phyloP scores from a whole-genome alignment of 2,797 vertebrate species.

The Lemur catta region DNA sequence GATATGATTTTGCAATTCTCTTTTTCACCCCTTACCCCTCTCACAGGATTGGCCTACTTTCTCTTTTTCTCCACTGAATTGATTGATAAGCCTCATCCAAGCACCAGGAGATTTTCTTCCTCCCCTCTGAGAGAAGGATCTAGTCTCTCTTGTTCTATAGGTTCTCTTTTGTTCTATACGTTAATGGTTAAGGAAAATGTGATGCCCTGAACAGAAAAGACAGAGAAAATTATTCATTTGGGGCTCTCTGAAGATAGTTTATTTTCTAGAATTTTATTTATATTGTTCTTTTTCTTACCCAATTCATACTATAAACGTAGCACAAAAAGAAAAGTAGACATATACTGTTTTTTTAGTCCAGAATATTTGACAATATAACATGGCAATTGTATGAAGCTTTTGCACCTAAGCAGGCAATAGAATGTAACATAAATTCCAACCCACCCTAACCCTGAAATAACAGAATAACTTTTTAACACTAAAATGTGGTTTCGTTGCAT shows the following conservation, averaged over 20 bases:
- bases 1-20: not conserved
- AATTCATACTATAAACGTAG: not conserved
- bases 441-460: not conserved
- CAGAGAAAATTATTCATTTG: not conserved
- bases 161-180: not conserved
- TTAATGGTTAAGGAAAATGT: conserved; percentile 7
- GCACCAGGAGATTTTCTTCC: not conserved
- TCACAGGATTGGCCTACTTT: not conserved
- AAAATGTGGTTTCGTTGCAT: not conserved
- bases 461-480: conserved; percentile 26
- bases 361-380: not conserved
- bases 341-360: not conserved
- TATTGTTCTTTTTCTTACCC: not conserved
- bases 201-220: not conserved
- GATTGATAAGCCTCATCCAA: not conserved
- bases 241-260: not conserved
- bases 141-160: not conserved
- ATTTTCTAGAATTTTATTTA: conserved; percentile 31
- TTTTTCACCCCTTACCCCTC: not conserved
- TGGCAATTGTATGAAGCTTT: not conserved
- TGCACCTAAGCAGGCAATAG: not conserved
- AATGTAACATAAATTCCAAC: not conserved
- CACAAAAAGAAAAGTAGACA: not conserved
- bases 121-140: not conserved
- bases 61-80: not conserved